A percentile compares a stretch with the other conserved stretches of the same genome.
phyloP scores from a whole-genome alignment of 2,888 invertebrate genomes.

The Meganola albula region DNA sequence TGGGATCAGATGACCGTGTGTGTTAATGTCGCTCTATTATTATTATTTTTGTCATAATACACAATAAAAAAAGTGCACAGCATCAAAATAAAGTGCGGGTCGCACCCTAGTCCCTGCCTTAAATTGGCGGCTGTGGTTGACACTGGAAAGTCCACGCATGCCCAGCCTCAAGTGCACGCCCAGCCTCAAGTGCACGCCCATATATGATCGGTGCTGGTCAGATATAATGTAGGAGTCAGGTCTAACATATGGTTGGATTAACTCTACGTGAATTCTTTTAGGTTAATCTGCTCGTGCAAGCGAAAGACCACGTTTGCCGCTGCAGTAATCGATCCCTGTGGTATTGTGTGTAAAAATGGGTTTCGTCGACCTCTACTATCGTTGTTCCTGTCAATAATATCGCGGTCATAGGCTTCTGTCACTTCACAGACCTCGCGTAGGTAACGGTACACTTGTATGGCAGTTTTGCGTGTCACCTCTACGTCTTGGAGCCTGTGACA shows the following conservation, averaged over 20 bases:
- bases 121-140: constrained; percentile 1
- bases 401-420: not conserved
- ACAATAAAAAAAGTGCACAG: too few species aligned
- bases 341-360: not conserved
- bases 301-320: constrained; percentile 7
- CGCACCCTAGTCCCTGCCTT: too few species aligned
- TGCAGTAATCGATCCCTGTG: not conserved
- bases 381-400: too few species aligned
- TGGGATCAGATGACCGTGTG: too few species aligned
- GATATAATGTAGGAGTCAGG: not conserved
- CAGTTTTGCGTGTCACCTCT: constrained; percentile 5
- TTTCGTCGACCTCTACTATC: too few species aligned
- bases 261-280: too few species aligned
- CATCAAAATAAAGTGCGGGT: too few species aligned
- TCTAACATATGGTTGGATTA: not conserved
- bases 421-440: not conserved
- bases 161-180: constrained; percentile 1
- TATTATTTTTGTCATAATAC: too few species aligned
- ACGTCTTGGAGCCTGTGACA: constrained; percentile 1
- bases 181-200: not conserved
- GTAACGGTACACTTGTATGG: not conserved
- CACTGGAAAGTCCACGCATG: not conserved
- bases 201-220: constrained; percentile 1
- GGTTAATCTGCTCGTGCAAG: constrained; percentile 5
- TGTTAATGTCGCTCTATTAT: too few species aligned